Percentiles rank a stretch among this genome's conserved stretches.
phyloP scores from a whole-genome alignment of 2,113 vertebrate genomes.

The Helogale parvula region DNA sequence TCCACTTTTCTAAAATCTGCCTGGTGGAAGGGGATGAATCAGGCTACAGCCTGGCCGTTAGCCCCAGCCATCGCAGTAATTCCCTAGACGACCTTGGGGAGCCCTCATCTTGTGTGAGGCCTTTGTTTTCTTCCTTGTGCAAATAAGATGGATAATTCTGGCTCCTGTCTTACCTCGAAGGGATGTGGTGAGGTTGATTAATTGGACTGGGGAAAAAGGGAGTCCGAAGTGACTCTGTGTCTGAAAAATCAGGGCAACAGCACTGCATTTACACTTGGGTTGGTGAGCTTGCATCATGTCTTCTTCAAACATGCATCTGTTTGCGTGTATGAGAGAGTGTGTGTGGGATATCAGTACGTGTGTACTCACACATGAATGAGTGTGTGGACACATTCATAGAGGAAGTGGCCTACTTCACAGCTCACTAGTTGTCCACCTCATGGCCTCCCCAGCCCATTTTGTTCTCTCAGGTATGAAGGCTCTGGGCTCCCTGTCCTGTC shows the following conservation, averaged over 20 bases:
- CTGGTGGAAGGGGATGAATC: fast-evolving
- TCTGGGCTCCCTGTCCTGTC: neutral
- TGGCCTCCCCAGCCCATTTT: neutral
- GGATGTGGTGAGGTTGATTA: conserved; percentile 65
- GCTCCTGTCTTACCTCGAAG: conserved; percentile 52
- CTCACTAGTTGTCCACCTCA: neutral
- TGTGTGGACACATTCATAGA: neutral
- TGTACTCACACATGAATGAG: neutral
- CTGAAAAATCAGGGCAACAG: neutral
- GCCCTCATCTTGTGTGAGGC: neutral
- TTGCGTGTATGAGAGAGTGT: neutral
- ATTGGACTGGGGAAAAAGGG: neutral
- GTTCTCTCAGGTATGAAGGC: neutral
- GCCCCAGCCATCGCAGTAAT: neutral
- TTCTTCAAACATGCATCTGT: neutral
- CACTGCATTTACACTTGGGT: neutral
- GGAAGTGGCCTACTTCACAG: neutral
- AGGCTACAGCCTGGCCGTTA: neutral
- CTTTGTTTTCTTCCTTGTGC: neutral
- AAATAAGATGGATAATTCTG: conserved; percentile 17
- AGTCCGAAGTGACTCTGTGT: neutral
- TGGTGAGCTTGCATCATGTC: neutral
- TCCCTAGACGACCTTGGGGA: conserved; percentile 41
- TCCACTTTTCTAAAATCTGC: neutral
- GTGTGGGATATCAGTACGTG: neutral